Evolutionary conservation across 2,113 vertebrate species (phyloP).

Genomic region (Chaetorhynchus papuensis): DNA sequence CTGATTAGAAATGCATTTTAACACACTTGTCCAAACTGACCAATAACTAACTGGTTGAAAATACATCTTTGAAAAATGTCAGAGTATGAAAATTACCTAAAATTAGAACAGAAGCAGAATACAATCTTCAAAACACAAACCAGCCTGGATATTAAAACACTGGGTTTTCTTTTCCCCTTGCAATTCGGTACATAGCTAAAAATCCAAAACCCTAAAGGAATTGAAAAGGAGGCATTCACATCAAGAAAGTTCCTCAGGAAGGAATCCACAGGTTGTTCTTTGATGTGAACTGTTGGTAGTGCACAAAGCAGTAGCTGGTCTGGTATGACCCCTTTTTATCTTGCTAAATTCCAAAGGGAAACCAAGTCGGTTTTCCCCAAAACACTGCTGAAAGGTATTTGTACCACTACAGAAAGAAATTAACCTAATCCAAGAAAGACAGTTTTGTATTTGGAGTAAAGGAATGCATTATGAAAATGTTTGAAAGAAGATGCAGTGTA

Average conservation of each 20-base stretch:
- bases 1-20: not conserved
- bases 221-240: not conserved
- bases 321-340: not conserved
- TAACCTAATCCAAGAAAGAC: not conserved
- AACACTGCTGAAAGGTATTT: not conserved
- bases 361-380: not conserved
- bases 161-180: not conserved
- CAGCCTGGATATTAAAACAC: not conserved
- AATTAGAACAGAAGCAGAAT: not conserved
- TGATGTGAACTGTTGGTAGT: not conserved
- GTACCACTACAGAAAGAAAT: not conserved
- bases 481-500: conserved; percentile 29
- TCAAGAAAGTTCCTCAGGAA: not conserved
- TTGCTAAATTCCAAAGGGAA: not conserved
- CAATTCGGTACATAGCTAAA: not conserved
- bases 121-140: not conserved
- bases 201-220: not conserved
- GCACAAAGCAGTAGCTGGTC: not conserved
- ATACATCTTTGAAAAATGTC: not conserved
- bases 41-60: not conserved
- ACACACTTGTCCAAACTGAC: not conserved
- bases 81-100: not conserved
- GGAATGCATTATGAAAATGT: conserved; percentile 19
- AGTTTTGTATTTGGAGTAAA: conserved; percentile 1
- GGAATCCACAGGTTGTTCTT: not conserved